These are phyloP conservation scores for Philotrypesis tridentata DNA, from an alignment of 1,140 invertebrate genomes.

Conservation along the genomic window DNA sequence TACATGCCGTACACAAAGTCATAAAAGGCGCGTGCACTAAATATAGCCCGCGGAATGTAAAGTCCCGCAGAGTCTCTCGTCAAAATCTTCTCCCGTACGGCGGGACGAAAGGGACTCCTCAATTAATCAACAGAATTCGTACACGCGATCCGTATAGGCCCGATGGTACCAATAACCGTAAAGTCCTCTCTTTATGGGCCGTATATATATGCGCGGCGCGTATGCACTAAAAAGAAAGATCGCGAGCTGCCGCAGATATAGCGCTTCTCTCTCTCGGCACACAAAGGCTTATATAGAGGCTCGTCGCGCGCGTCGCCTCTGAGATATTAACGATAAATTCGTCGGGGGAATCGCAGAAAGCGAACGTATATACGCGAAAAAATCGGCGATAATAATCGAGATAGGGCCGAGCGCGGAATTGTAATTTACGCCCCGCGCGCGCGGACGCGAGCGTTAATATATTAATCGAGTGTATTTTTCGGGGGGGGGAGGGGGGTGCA, in stretches of 20 bases:
- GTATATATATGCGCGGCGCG: constrained; percentile 4
- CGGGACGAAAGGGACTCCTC: constrained; percentile 2
- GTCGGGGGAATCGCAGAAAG: too few relatives aligned
- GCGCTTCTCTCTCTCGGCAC: neutral
- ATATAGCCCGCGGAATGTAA: neutral
- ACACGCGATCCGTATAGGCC: neutral
- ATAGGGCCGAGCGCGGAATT: too few relatives aligned
- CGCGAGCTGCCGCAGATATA: neutral
- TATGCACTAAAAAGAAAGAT: constrained; percentile 33
- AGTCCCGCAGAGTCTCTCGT: too few relatives aligned
- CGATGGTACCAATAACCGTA: constrained; percentile 36
- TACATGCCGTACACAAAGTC: too few relatives aligned
- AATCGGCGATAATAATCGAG: neutral
- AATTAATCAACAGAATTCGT: constrained; percentile 28
- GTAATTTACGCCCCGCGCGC: neutral
- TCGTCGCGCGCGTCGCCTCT: too few relatives aligned
- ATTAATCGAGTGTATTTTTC: neutral
- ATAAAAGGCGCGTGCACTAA: too few relatives aligned
- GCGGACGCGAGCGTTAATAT: too few relatives aligned
- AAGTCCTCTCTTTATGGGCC: constrained; percentile 33
- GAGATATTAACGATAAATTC: too few relatives aligned
- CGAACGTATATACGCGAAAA: too few relatives aligned
- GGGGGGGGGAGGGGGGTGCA: too few relatives aligned
- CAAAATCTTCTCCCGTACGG: too few relatives aligned
- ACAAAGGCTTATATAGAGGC: too few relatives aligned